Evolutionary conservation across 92 coral and sea anemone species (phyloP), one percentile per base, ranked within the genome.

Genomic region (Ricordea florida): DNA sequence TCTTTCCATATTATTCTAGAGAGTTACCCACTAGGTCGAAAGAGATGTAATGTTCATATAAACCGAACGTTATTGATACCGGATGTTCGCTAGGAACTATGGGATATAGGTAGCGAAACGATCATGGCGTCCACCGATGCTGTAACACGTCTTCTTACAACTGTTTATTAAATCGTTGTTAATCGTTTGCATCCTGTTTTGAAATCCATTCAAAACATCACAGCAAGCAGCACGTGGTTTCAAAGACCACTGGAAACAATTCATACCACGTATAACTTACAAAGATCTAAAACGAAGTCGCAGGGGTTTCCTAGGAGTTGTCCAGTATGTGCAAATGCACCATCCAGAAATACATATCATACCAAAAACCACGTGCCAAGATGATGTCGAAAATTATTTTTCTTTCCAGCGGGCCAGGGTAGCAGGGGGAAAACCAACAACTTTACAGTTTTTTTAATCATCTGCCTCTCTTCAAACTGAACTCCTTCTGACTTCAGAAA

Each of bases 341-440:
- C 17, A 31, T 15, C 85, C 90, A 7, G 33, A 79, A 11, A 13
- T 38, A 4, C 42, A 29, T 5, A 82, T 53, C 6, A 66, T 82
- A 22, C 82, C 82, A 16, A 82, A 82, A 20, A 74, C 82, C 11
- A 73, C 74, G 87, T 78, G 58, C 17, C 89, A 83, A 42, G 83
- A 83, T 68, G 84, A 84, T 76, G 89, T 83, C 6, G 83, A 83
- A 37, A 83, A 83, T 31, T 83, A 83, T 43, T 79, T 57, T 24
- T 83, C 88, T 25, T 20, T 84, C 17, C 84, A 84, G 34, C 51
- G 84, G 14, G 89, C 84, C 3, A 45, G 80, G 1, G 53, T 69
- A 3, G 33, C 80, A 27, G 61, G 66, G 11, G 74, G 61, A 3
- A 21, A 57, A 2, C 65, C 79, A 14, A 26, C 79, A 1, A 28